Percentiles rank a stretch among this genome's conserved stretches.
phyloP scores from a whole-genome alignment of 2,113 vertebrate species.

The Lasiurus cinereus region DNA sequence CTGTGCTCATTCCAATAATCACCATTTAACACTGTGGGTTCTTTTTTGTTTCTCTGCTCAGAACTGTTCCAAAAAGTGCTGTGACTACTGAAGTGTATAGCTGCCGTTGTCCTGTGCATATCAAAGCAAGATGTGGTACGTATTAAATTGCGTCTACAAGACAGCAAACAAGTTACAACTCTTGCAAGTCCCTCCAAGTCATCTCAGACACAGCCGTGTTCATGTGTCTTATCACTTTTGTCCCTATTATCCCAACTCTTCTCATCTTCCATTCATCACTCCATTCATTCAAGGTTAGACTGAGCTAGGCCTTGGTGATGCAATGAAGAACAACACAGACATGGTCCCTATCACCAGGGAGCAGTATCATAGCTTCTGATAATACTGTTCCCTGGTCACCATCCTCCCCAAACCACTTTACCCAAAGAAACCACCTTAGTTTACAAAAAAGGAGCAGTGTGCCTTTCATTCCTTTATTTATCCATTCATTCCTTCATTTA shows the following conservation, averaged over 20 bases:
- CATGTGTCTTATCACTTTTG: no score
- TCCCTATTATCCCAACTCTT: not conserved
- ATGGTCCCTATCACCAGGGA: not conserved
- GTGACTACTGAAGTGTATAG: not conserved
- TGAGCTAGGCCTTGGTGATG: not conserved
- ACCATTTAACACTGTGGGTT: not conserved
- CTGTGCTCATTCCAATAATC: not conserved
- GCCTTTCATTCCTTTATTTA: not conserved
- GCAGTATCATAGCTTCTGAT: not conserved
- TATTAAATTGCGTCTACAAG: constrained; percentile 2
- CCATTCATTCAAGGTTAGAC: not conserved
- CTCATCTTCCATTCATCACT: not conserved
- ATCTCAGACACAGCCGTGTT: not conserved
- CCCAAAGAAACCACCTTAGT: not conserved
- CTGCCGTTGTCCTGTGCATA: not conserved
- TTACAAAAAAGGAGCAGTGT: not conserved
- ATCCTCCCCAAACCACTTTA: not conserved
- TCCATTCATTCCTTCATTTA: not conserved
- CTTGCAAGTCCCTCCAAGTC: not conserved
- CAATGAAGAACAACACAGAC: not conserved
- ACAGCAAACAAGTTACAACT: not conserved
- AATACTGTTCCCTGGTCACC: not conserved
- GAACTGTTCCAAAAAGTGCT: constrained; percentile 7
- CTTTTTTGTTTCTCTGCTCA: not conserved
- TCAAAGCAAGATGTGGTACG: not conserved